Conservation (phyloP, 2,797 vertebrate genomes). For the Centropyge bicolor region DNA sequence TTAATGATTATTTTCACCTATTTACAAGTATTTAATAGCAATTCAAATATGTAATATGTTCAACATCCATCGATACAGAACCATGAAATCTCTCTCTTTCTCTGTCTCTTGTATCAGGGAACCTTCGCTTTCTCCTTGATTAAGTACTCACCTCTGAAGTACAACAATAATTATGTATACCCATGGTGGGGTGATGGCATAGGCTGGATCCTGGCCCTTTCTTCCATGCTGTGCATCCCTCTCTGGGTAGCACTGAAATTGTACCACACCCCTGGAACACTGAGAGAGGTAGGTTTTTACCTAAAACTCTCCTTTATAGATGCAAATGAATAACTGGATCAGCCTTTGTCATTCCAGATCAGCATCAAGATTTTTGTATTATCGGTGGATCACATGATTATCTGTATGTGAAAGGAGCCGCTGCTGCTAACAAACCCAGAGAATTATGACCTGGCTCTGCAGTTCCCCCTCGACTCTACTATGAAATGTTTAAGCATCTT, state of each 20-base stretch:
- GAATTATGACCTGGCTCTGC: background rate
- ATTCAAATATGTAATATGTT: background rate
- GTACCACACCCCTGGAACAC: conserved; percentile 88
- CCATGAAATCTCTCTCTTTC: background rate
- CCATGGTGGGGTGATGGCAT: conserved; percentile 95
- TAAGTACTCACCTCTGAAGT: conserved; percentile 95
- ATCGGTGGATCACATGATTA: background rate
- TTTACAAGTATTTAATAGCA: background rate
- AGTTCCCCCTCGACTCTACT: background rate
- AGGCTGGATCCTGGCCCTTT: conserved; percentile 94
- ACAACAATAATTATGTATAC: conserved; percentile 96
- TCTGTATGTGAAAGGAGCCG: no score
- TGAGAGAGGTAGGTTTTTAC: conserved; percentile 88
- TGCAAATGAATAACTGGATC: background rate
- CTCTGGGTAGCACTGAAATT: conserved; percentile 89
- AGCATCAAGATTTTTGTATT: background rate
- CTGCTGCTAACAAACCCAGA: background rate
- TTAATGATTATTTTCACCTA: background rate
- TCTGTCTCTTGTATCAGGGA: conserved; percentile 82
- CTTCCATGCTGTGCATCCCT: conserved; percentile 96
- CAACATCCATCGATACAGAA: background rate
- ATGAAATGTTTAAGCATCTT: no score
- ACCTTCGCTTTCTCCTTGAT: conserved; percentile 96
- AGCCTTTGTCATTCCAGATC: background rate
- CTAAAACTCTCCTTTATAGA: background rate